Base-by-base conservation (phyloP, 2,888 invertebrate genomes). In the Clepsis dumicolana region DNA sequence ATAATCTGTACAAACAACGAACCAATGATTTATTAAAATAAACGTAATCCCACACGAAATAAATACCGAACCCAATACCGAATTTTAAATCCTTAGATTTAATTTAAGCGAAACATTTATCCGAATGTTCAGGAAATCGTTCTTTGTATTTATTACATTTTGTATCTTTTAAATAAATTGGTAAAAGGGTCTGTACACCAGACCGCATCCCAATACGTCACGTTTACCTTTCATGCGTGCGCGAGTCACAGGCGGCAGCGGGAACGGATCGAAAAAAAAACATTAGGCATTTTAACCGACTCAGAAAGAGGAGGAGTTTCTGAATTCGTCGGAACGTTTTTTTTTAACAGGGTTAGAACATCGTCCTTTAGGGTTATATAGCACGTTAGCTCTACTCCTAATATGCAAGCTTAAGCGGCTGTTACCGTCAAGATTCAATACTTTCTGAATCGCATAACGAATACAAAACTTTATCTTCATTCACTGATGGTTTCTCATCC, bases 81-180 rank as follows among this genome's bases (percentile, higher is more conserved):
- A 35, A 24, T 59, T 41, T 44, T 24, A 32, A n/a, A n/a, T 18
- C 3, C 24, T 14, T 16, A 38, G 62, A 56, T 50, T 62, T 56
- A 62, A 67, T 67, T 62, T 56, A 67, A 62, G 56, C 35, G 27
- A 29, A 48, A 56, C 54, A 56, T 67, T 56, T 62, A 61, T 21
- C 61, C 35, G 24, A 25, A 54, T 48, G 56, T 38, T 57, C 59
- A 59, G 48, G 61, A 16, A 56, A 48, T 48, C 54, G 62, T 50
- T 48, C 50, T 52, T 67, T 67, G 66, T 62, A 62, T 67, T 67
- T 67, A 67, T 67, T 62, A 56, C 62, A 48, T 67, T n/a, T 67
- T 62, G 62, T 67, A 62, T 62, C 56, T 67, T 50, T 65, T 67
- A 62, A 62, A 67, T 67, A 67, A 67, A 62, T 67, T 67, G 66